Conservation (phyloP, 2,797 vertebrate species). For the Pelochelys cantorii region DNA sequence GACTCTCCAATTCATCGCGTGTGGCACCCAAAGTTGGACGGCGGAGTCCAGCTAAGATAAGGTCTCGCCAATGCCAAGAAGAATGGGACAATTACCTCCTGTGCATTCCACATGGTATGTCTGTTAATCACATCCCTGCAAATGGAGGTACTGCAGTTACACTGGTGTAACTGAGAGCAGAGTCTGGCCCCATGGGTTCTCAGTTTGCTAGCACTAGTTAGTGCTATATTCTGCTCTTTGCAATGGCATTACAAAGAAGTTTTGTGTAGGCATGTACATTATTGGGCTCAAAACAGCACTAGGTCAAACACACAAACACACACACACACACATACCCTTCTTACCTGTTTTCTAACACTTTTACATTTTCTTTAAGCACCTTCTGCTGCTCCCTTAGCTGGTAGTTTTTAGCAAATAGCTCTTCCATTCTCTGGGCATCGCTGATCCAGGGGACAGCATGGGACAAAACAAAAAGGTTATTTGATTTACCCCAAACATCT, state of each 20-base stretch:
- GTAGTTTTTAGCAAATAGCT: constrained; percentile 94
- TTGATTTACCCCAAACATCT: not conserved
- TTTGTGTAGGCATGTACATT: accelerated
- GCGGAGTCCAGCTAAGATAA: not conserved
- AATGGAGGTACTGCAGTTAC: not conserved
- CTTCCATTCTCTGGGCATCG: constrained; percentile 92
- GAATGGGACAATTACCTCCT: not conserved
- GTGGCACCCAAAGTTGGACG: not conserved
- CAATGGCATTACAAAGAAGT: not conserved
- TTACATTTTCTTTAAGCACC: constrained; percentile 92
- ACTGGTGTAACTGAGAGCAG: not conserved
- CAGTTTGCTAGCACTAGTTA: not conserved
- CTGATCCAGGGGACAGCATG: constrained; percentile 71
- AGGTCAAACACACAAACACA: not conserved
- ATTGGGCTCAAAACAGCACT: not conserved
- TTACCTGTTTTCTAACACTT: constrained; percentile 95
- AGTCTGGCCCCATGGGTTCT: not conserved
- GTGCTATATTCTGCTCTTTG: accelerated
- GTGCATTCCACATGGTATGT: not conserved
- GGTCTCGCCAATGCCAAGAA: not conserved
- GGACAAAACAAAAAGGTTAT: not conserved
- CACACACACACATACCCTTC: not conserved
- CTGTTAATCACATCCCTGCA: not conserved
- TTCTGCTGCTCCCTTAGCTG: constrained; percentile 94
- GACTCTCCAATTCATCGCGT: not conserved